Conservation (phyloP, 2,888 invertebrate species). For the Osmoderma eremita region DNA sequence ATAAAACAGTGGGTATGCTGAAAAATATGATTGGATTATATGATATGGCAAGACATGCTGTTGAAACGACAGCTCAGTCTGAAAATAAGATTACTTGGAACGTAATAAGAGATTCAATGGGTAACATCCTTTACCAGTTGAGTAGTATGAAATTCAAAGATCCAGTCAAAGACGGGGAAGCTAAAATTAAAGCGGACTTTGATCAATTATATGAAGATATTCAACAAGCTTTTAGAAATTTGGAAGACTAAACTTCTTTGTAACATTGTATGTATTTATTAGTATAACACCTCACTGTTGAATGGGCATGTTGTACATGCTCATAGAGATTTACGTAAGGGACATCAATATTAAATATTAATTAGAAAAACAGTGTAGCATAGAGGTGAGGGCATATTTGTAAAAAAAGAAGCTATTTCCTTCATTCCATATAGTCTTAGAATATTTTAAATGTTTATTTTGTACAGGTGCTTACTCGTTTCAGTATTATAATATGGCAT, state of each 20-base stretch:
- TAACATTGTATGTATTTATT: slow-evolving; percentile 24
- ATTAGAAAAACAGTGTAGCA: slow-evolving; percentile 5
- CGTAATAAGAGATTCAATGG: slow-evolving; percentile 97
- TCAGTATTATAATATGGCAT: slow-evolving; percentile 36
- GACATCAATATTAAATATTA: slow-evolving; percentile 26
- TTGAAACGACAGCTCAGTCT: slow-evolving; percentile 97
- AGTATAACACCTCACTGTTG: slow-evolving; percentile 34
- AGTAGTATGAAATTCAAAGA: slow-evolving; percentile 99
- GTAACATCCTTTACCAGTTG: slow-evolving; percentile 94
- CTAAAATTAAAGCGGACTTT: slow-evolving; percentile 95
- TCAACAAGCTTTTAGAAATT: slow-evolving; percentile 96
- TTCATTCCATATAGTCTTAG: slow-evolving; percentile 36
- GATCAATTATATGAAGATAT: slow-evolving; percentile 97
- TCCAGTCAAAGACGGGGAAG: slow-evolving; percentile 97
- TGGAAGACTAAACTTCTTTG: slow-evolving; percentile 84
- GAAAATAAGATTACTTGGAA: slow-evolving; percentile 99
- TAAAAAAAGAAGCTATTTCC: slow-evolving; percentile 27
- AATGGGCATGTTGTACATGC: slow-evolving; percentile 13
- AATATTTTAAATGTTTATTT: slow-evolving; percentile 16
- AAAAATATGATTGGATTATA: slow-evolving; percentile 98
- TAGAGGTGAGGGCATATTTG: slow-evolving; percentile 39
- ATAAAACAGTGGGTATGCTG: slow-evolving; percentile 99
- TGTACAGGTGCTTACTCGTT: slow-evolving; percentile 36
- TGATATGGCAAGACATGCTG: slow-evolving; percentile 97
- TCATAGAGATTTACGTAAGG: slow-evolving; percentile 5